Percentiles rank a stretch among this genome's conserved stretches.
Conservation (phyloP, 1,140 invertebrate genomes). For the Steinernema feltiae region DNA sequence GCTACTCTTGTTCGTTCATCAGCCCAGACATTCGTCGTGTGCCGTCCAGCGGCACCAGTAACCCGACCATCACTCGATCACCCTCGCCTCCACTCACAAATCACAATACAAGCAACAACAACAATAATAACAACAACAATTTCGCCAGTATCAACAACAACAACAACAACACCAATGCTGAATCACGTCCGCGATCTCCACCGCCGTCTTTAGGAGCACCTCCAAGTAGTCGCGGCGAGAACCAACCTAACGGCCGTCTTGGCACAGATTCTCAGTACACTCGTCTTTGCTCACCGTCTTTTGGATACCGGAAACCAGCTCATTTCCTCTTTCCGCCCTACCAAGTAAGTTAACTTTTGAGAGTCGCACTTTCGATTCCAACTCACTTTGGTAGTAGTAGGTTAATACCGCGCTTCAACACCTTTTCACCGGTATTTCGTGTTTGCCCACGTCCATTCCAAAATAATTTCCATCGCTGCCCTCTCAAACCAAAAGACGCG, state of each 20-base stretch:
- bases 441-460: too few species aligned
- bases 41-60: background rate
- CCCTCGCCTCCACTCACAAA: background rate
- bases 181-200: background rate
- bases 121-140: background rate
- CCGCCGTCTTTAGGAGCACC: background rate
- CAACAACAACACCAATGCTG: background rate
- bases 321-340: slow-evolving; percentile 5
- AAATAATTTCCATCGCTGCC: too few species aligned
- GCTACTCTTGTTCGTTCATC: slow-evolving; percentile 12
- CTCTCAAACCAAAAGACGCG: background rate
- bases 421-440: too few species aligned
- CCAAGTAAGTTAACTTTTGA: slow-evolving; percentile 12
- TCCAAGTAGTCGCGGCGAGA: background rate
- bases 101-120: background rate
- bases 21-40: background rate
- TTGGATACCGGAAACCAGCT: background rate
- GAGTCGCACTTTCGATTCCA: background rate
- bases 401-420: too few species aligned
- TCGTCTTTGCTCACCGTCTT: background rate
- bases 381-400: background rate
- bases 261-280: background rate
- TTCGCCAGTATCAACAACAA: slow-evolving; percentile 2
- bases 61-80: background rate
- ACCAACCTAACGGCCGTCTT: background rate